phyloP scores from a whole-genome alignment of 2,113 vertebrate species.

The Dicentrarchus labrax region DNA sequence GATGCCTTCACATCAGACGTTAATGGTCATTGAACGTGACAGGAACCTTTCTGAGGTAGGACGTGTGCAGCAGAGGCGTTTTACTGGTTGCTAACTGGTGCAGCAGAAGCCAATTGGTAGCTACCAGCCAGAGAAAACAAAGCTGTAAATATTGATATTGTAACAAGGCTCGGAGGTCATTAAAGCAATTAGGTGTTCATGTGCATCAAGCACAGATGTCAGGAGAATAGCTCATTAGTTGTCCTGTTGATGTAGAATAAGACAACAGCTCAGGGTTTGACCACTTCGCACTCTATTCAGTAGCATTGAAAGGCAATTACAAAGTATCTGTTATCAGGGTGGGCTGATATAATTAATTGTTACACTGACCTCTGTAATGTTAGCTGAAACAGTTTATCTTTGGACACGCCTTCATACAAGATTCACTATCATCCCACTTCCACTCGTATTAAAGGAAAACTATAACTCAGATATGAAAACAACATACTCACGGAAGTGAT shows the following conservation, averaged over 20 bases:
- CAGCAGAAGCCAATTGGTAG: slow-evolving; percentile 46
- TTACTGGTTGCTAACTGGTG: slow-evolving; percentile 41
- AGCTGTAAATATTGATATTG: slow-evolving; percentile 38
- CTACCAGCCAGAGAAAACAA: not conserved
- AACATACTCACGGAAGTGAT: not conserved
- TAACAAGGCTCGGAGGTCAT: slow-evolving; percentile 26
- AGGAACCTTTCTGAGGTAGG: slow-evolving; percentile 34
- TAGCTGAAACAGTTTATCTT: not conserved
- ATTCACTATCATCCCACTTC: too few relatives aligned
- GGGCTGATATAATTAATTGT: not conserved
- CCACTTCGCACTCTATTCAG: not conserved
- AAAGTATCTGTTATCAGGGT: not conserved
- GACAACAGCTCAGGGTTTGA: not conserved
- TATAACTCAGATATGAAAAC: not conserved
- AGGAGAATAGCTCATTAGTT: slow-evolving; percentile 25
- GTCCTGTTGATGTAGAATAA: not conserved
- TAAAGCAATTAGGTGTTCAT: slow-evolving; percentile 40
- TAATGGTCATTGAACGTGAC: slow-evolving; percentile 82
- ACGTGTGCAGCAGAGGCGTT: not conserved
- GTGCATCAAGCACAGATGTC: slow-evolving; percentile 47
- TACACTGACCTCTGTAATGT: not conserved
- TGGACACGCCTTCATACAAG: not conserved
- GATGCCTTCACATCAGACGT: slow-evolving; percentile 72
- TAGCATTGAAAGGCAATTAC: not conserved
- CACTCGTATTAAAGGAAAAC: not conserved